A percentile compares a stretch with the other conserved stretches of the same genome.
phyloP scores from a whole-genome alignment of 2,113 vertebrate genomes.

The Elephas maximus region DNA sequence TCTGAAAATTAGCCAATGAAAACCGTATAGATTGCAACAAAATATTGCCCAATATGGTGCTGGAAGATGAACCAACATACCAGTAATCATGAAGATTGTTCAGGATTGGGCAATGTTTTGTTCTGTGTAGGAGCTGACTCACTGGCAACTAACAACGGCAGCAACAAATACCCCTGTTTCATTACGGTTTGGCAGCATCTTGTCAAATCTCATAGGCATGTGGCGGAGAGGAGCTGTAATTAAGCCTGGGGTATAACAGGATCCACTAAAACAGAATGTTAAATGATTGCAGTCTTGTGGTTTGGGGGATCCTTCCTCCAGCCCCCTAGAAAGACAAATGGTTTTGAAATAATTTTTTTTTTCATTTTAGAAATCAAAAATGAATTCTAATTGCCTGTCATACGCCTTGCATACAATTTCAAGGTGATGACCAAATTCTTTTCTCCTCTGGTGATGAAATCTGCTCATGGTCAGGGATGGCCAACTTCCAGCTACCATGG shows the following conservation, averaged over 20 bases:
- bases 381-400: constrained; percentile 24
- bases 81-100: neutral
- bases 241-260: neutral
- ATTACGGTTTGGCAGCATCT: neutral
- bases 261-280: neutral
- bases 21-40: neutral
- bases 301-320: neutral
- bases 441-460: neutral
- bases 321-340: neutral
- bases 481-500: neutral
- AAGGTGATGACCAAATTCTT: neutral
- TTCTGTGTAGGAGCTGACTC: no score
- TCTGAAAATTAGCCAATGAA: neutral
- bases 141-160: neutral
- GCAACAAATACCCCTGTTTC: neutral
- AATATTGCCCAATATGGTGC: neutral
- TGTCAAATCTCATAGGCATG: neutral
- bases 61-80: neutral
- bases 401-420: neutral
- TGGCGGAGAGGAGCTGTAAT: neutral
- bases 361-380: constrained; percentile 25
- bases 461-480: neutral
- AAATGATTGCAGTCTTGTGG: neutral
- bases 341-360: neutral
- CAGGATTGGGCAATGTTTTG: no score